A percentile compares a stretch with the other conserved stretches of the same genome.
These are phyloP conservation scores for Erpornis zantholeuca DNA, from an alignment of 2,113 vertebrate species.

Conservation along the genomic window DNA sequence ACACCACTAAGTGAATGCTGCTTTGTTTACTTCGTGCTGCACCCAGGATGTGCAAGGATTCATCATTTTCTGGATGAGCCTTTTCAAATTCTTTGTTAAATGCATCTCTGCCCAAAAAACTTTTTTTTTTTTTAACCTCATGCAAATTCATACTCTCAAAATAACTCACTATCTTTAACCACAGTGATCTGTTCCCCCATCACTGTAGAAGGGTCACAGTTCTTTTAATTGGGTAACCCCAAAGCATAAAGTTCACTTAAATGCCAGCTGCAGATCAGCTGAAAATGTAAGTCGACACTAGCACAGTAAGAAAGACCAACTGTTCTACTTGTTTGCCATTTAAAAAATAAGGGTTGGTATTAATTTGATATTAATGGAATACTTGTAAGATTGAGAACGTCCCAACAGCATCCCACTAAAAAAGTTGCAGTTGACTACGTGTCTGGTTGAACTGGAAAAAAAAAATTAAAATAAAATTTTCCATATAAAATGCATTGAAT, in stretches of 20 bases:
- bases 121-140: background rate
- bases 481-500: background rate
- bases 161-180: background rate
- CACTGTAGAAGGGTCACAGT: background rate
- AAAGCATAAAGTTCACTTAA: background rate
- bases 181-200: background rate
- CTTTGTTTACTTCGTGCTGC: background rate
- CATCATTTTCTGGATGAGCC: background rate
- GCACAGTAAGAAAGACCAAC: background rate
- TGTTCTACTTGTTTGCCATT: background rate
- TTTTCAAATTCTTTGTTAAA: background rate
- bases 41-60: background rate
- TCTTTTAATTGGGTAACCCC: background rate
- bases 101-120: background rate
- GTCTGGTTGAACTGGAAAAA: background rate
- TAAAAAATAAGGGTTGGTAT: background rate
- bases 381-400: background rate
- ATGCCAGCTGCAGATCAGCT: background rate
- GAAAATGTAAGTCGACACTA: background rate
- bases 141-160: background rate
- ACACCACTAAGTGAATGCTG: accelerated
- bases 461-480: background rate
- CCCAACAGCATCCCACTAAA: background rate
- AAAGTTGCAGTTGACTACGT: background rate
- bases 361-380: background rate